Base-by-base conservation (phyloP, 2,113 vertebrate species). In the Elaphurus davidianus region DNA sequence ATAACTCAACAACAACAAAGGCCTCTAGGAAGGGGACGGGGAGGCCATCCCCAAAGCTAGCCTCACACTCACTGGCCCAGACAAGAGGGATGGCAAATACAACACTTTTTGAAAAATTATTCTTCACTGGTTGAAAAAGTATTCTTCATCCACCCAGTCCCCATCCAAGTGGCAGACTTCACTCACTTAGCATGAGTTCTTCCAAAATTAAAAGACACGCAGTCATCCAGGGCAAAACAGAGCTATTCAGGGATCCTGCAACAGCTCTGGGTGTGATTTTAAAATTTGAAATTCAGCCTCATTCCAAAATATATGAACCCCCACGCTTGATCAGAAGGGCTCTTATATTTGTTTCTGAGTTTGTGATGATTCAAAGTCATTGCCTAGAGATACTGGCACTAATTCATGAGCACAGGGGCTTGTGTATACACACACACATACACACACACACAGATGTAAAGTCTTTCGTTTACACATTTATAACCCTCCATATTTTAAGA, bases 181-280 rank as follows among this genome's bases (percentile, higher is more conserved):
- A n/a, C 81, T 43, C 55, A 9, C 54, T 95, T n/a, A 94, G 45
- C 78, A 91, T 60, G 94, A 82, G 82, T 57, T 62, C 67, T 83
- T 79, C 21, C 71, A 60, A 96, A 97, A 97, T 91, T 30, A 86
- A 82, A 30, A 71, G 82, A 84, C 28, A 6, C 1, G 28, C 23
- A 62, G 50, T 81, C 78, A 79, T 4, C 43, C 25, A 1, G 60
- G 82, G 67, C 55, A 28, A 15, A 82, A 33, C 52, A 47, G 87
- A 91, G 59, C 62, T 93, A 47, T 59, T 95, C 50, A 15, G 9
- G 45, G 83, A 67, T 59, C 43, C 74, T 16, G 12, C 23, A 45
- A n/a, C 43, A 78, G 74, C 74, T 17, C 19, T 0, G 55, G 90
- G 45, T 1, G 36, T 4, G 52, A 79, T 12, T 7, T 17, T 11